phyloP scores from a whole-genome alignment of 2,113 vertebrate genomes.

The Zapus hudsonius region DNA sequence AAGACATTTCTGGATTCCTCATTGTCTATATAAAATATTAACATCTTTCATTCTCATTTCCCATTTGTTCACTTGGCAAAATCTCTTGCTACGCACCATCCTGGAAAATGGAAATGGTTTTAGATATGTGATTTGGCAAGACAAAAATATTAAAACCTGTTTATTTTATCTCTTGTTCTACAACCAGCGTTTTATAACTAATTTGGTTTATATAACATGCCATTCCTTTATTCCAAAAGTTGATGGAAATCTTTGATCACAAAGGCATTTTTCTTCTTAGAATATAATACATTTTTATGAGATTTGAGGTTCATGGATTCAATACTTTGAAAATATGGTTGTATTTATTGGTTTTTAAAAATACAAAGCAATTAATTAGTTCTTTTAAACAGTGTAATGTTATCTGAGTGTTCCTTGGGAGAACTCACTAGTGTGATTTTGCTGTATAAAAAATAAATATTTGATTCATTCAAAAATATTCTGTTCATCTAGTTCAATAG shows the following conservation, averaged over 20 bases:
- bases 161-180: background rate
- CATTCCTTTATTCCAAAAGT: conserved; percentile 13
- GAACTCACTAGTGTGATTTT: background rate
- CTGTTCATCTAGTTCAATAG: background rate
- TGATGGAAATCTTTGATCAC: background rate
- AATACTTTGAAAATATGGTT: background rate
- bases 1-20: background rate
- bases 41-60: background rate
- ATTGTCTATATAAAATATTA: background rate
- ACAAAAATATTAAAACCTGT: conserved; percentile 15
- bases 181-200: background rate
- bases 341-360: background rate
- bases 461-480: background rate
- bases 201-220: background rate
- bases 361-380: background rate
- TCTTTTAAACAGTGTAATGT: background rate
- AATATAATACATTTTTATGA: background rate
- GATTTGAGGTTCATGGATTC: conserved; percentile 7
- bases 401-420: background rate
- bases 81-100: background rate
- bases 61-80: background rate
- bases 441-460: background rate
- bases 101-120: background rate
- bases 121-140: conserved; percentile 19
- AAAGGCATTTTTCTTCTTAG: background rate